phyloP scores from a whole-genome alignment of 2,113 vertebrate genomes.

The Dryoscopus gambensis region DNA sequence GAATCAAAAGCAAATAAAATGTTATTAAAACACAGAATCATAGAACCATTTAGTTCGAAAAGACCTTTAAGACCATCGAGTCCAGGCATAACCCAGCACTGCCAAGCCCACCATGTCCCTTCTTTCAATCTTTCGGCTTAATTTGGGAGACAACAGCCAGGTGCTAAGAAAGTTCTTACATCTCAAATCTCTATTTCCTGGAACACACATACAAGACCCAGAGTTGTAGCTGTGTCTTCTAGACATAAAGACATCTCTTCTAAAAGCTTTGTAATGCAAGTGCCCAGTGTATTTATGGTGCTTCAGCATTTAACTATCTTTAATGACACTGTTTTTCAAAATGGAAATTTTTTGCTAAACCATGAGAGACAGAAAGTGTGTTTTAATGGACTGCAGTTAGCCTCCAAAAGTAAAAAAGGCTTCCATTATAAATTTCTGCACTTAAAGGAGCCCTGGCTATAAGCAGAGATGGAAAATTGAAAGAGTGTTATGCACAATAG shows the following conservation, averaged over 20 bases:
- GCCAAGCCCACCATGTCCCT: not conserved
- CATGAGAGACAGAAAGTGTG: not conserved
- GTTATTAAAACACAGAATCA: not conserved
- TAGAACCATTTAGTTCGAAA: not conserved
- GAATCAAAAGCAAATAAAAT: not conserved
- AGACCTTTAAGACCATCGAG: not conserved
- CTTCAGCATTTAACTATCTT: not conserved
- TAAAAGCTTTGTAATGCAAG: not conserved
- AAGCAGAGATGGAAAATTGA: not conserved
- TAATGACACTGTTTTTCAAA: not conserved
- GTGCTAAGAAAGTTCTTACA: not conserved
- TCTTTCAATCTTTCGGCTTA: not conserved
- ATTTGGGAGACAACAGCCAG: not conserved
- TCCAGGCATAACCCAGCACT: not conserved
- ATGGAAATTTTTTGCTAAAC: not conserved
- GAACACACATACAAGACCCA: not conserved
- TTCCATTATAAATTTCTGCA: not conserved
- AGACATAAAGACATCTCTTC: not conserved
- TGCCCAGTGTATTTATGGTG: not conserved
- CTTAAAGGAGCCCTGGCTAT: not conserved
- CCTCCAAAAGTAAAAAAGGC: not conserved
- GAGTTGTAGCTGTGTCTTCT: not conserved
- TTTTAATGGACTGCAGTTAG: not conserved
- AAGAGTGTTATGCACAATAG: not conserved
- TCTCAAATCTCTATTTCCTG: not conserved